Conservation (phyloP, 2,113 vertebrate species). For the Bostrychus sinensis region DNA sequence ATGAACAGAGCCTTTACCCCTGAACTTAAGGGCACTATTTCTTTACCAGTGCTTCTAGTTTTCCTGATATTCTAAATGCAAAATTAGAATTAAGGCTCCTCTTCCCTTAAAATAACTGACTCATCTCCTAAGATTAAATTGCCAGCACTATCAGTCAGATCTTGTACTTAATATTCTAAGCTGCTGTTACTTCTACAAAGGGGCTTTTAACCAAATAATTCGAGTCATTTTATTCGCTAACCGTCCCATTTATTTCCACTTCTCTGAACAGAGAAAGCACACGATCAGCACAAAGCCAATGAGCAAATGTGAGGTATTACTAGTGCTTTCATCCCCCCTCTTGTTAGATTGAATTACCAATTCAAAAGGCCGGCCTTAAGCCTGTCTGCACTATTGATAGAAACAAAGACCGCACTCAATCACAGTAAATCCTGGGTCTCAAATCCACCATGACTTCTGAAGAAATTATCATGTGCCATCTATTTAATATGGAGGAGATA, state of each 20-base stretch:
- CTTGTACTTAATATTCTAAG: background rate
- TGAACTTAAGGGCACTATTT: no score
- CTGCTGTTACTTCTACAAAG: background rate
- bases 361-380: constrained; percentile 63
- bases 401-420: constrained; percentile 67
- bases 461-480: constrained; percentile 43
- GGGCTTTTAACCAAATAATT: background rate
- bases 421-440: constrained; percentile 50
- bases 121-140: background rate
- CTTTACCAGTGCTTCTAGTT: no score
- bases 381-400: constrained; percentile 35
- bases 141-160: background rate
- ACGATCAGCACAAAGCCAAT: constrained; percentile 50
- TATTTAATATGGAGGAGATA: constrained; percentile 53
- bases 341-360: constrained; percentile 68
- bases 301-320: constrained; percentile 55
- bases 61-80: background rate
- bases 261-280: constrained; percentile 29
- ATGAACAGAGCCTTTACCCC: no score
- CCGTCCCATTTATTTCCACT: background rate
- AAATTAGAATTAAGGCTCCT: background rate
- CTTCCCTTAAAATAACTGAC: background rate
- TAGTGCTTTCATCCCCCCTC: constrained; percentile 51
- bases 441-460: constrained; percentile 40
- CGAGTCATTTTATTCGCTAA: background rate